Percentiles rank a stretch among this genome's conserved stretches.
phyloP scores from a whole-genome alignment of 1,140 invertebrate species.

The Aphelenchoides fujianensis region DNA sequence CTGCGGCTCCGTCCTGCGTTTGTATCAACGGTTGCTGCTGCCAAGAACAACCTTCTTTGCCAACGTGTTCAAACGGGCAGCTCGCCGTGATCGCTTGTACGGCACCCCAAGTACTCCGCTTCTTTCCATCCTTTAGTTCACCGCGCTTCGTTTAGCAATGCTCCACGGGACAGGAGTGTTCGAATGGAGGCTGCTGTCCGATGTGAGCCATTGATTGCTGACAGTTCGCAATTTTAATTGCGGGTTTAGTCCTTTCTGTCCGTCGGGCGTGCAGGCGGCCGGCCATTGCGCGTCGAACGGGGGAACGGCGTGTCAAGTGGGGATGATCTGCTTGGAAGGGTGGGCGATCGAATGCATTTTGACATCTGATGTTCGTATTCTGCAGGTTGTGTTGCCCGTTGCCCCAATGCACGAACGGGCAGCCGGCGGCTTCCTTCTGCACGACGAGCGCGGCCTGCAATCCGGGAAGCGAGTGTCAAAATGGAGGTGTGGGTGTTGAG shows the following conservation, averaged over 20 bases:
- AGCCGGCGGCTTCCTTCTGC: constrained; percentile 35
- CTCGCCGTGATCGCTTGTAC: constrained; percentile 29
- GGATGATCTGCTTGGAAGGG: too few species aligned
- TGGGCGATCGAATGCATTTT: too few species aligned
- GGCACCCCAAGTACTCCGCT: constrained; percentile 5
- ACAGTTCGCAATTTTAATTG: constrained; percentile 24
- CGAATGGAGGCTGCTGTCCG: constrained; percentile 57
- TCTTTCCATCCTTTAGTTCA: constrained; percentile 18
- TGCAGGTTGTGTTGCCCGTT: constrained; percentile 47
- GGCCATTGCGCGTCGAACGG: constrained; percentile 21
- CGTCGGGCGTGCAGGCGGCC: constrained; percentile 48
- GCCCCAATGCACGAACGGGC: constrained; percentile 39
- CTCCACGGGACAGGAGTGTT: constrained; percentile 50
- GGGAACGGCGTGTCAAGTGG: constrained; percentile 20
- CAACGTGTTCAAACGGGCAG: constrained; percentile 51
- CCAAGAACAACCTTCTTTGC: constrained; percentile 31
- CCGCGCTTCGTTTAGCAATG: constrained; percentile 35
- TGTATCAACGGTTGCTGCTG: constrained; percentile 14
- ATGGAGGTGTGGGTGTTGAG: too few species aligned
- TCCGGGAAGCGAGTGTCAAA: constrained; percentile 31
- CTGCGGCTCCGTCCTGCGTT: background rate
- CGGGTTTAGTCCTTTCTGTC: constrained; percentile 48
- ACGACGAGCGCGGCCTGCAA: constrained; percentile 32
- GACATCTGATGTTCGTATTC: too few species aligned
- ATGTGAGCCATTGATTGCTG: constrained; percentile 26